phyloP scores from a whole-genome alignment of 2,888 invertebrate species.

The Arctia plantaginis region DNA sequence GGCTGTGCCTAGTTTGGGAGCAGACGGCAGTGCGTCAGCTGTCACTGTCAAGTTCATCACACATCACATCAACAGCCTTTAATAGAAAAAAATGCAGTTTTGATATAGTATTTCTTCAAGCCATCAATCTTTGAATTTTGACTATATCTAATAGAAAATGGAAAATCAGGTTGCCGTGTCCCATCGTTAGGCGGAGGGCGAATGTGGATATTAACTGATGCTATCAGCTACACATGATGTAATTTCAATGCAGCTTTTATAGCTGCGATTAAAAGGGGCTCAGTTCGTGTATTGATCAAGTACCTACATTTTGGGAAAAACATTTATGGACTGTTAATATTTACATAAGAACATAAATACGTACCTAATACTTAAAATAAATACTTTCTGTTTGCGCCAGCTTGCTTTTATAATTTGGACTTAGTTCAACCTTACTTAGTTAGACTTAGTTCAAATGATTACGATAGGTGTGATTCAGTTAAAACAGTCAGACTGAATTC shows the following conservation, averaged over 20 bases:
- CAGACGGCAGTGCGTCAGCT: too few species aligned
- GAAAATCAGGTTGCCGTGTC: constrained; percentile 5
- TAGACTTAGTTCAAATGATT: too few species aligned
- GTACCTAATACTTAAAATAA: too few species aligned
- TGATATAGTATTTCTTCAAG: too few species aligned
- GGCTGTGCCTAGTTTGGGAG: too few species aligned
- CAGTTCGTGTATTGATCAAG: constrained; percentile 37
- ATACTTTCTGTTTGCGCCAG: not conserved
- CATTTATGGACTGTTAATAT: constrained; percentile 9
- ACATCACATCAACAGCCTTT: too few species aligned
- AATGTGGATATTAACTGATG: constrained; percentile 66
- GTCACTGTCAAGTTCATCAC: too few species aligned
- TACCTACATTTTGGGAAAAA: constrained; percentile 20
- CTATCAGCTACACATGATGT: constrained; percentile 60
- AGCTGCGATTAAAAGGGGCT: constrained; percentile 27
- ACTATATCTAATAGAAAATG: not conserved
- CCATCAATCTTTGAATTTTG: too few species aligned
- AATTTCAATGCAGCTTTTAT: constrained; percentile 53
- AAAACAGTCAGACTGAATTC: too few species aligned
- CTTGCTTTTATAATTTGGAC: not conserved
- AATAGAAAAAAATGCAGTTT: too few species aligned
- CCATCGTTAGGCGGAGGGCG: constrained; percentile 20
- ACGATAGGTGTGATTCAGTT: too few species aligned
- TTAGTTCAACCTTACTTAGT: not conserved
- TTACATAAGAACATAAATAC: not conserved